Evolutionary conservation across 2,888 invertebrate species (phyloP).

Genomic region (Thymelicus lineola): DNA sequence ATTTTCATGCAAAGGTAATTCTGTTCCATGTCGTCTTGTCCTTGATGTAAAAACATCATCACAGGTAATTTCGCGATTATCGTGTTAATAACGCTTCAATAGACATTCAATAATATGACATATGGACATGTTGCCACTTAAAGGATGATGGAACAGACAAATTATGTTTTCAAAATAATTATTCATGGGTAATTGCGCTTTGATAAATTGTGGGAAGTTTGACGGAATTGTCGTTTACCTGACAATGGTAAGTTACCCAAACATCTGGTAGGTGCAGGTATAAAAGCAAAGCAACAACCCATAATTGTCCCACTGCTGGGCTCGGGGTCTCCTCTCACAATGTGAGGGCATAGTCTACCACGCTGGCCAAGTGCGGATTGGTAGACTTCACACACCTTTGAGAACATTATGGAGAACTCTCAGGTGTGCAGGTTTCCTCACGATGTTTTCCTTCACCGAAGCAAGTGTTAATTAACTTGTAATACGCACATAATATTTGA

Average conservation of each 20-base stretch:
- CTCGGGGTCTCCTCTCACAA: too few species aligned
- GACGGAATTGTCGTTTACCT: not conserved
- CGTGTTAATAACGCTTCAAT: slow-evolving; percentile 49
- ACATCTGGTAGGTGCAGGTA: not conserved
- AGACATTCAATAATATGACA: too few species aligned
- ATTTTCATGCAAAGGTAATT: not conserved
- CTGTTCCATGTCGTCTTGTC: not conserved
- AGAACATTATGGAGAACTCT: too few species aligned
- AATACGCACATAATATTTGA: too few species aligned
- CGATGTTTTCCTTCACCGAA: too few species aligned
- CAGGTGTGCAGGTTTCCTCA: too few species aligned
- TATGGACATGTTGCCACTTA: slow-evolving; percentile 42
- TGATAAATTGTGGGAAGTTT: slow-evolving; percentile 26
- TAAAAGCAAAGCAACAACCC: too few species aligned
- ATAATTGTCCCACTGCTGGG: too few species aligned
- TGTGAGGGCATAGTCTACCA: too few species aligned
- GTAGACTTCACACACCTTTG: too few species aligned
- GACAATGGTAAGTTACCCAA: not conserved
- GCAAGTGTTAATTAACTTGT: too few species aligned
- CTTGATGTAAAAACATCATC: not conserved
- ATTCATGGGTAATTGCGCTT: slow-evolving; percentile 46
- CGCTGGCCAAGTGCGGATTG: too few species aligned
- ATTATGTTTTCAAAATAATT: slow-evolving; percentile 59
- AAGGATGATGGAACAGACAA: slow-evolving; percentile 45
- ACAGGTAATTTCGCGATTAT: slow-evolving; percentile 45